These are phyloP conservation scores for Artibeus jamaicensis DNA, from an alignment of 2,797 vertebrate genomes.

Conservation along the genomic window DNA sequence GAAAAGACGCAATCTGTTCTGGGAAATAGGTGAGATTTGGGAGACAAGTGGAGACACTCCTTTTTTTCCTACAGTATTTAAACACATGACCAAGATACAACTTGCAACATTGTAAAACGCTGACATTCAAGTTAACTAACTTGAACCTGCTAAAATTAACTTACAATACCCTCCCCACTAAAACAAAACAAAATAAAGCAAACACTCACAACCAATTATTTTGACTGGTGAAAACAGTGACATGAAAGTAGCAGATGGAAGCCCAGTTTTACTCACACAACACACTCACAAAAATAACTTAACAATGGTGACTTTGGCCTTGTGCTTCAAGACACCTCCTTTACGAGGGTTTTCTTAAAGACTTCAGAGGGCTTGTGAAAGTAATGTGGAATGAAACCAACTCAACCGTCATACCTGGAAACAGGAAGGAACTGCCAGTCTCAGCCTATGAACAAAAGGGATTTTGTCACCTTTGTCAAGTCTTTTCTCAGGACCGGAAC, in stretches of 20 bases:
- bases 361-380: not conserved
- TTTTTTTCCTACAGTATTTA: not conserved
- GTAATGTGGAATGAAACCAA: conserved; percentile 23
- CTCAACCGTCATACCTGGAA: not conserved
- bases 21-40: not conserved
- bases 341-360: conserved; percentile 26
- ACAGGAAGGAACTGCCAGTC: conserved; percentile 48
- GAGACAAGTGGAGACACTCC: not conserved
- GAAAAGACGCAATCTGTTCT: not conserved
- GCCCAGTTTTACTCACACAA: conserved; percentile 47
- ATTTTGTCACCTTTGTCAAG: conserved; percentile 2
- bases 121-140: conserved; percentile 43
- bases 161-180: conserved; percentile 50
- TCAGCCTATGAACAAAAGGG: not conserved
- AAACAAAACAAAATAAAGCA: conserved; percentile 69
- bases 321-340: conserved; percentile 37
- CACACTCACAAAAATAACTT: conserved; percentile 35
- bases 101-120: conserved; percentile 46
- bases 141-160: conserved; percentile 53
- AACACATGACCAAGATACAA: conserved; percentile 32
- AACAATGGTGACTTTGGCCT: conserved; percentile 54
- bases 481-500: conserved; percentile 22
- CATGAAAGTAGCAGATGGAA: conserved; percentile 72
- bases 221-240: conserved; percentile 60
- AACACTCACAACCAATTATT: conserved; percentile 58